Evolutionary conservation across 2,888 invertebrate genomes (phyloP).

Genomic region (Lycaena phlaeas): DNA sequence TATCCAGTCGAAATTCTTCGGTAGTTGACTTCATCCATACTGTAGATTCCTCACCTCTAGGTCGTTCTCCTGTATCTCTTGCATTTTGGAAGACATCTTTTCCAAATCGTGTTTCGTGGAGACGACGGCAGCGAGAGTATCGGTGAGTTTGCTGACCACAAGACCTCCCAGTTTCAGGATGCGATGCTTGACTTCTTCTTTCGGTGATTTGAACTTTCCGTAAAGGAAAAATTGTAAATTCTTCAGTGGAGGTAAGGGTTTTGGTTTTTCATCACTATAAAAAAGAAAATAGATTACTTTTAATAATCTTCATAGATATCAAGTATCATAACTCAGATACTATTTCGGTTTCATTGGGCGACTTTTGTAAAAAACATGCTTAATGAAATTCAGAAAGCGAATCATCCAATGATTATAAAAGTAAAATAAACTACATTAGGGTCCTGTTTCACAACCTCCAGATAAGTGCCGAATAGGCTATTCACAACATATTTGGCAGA

Average conservation of each 20-base stretch:
- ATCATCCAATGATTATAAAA: too few species aligned
- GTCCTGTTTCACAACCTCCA: too few species aligned
- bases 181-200: constrained; percentile 77
- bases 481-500: too few species aligned
- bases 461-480: too few species aligned
- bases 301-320: too few species aligned
- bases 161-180: constrained; percentile 85
- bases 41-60: constrained; percentile 73
- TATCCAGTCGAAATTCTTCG: neutral
- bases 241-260: constrained; percentile 79
- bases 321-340: too few species aligned
- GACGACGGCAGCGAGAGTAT: constrained; percentile 82
- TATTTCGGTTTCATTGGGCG: too few species aligned
- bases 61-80: constrained; percentile 76
- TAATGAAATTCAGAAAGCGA: too few species aligned
- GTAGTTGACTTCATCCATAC: neutral
- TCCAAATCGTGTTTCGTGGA: constrained; percentile 79
- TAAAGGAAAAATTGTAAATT: constrained; percentile 84
- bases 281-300: constrained; percentile 25
- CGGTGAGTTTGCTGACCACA: constrained; percentile 75
- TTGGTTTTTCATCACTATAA: constrained; percentile 75
- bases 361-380: too few species aligned
- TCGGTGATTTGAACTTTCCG: constrained; percentile 68
- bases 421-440: too few species aligned
- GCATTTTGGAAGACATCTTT: constrained; percentile 77